phyloP scores from a whole-genome alignment of 2,797 vertebrate genomes.

The Scolopax bukidnonensis region DNA sequence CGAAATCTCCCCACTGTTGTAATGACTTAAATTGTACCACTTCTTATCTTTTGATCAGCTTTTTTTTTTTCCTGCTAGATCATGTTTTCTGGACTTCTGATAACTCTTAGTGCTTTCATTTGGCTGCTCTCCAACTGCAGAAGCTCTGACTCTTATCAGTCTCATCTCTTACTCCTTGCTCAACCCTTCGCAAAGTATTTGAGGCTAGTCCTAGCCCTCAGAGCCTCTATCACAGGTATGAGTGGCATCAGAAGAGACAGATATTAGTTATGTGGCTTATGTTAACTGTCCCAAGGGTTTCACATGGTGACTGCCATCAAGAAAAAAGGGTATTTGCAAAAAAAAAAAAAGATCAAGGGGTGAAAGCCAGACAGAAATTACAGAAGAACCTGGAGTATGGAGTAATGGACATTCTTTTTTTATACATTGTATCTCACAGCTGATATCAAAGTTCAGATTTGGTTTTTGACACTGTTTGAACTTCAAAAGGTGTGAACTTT shows the following conservation, averaged over 20 bases:
- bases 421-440: not conserved
- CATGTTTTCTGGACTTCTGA: not conserved
- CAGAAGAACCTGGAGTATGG: not conserved
- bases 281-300: not conserved
- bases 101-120: not conserved
- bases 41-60: not conserved
- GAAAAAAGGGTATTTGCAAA: not conserved
- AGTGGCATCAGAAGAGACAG: not conserved
- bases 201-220: not conserved
- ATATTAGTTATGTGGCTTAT: not conserved
- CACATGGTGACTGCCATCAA: not conserved
- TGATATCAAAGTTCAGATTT: not conserved
- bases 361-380: not conserved
- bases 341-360: not conserved
- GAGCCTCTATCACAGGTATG: not conserved
- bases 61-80: not conserved
- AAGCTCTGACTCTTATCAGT: not conserved
- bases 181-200: not conserved
- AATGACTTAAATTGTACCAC: not conserved
- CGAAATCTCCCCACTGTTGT: not conserved
- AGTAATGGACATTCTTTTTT: not conserved
- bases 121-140: rapidly evolving
- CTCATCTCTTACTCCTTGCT: not conserved
- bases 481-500: not conserved
- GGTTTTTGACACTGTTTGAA: not conserved